Conservation (phyloP, 2,113 vertebrate species). For the Strigops habroptila region DNA sequence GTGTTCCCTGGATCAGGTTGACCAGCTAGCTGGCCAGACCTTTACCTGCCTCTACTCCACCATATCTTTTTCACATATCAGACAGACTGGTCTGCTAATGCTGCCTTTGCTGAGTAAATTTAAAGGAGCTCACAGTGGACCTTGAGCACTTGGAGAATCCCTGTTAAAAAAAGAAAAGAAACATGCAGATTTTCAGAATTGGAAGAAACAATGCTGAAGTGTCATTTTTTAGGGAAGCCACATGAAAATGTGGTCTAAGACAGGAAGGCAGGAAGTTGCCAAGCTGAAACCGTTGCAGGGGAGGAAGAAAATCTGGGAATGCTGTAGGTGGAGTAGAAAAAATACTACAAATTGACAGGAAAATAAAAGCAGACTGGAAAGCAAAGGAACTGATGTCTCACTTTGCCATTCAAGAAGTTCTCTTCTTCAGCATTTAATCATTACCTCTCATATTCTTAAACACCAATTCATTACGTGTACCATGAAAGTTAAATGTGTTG, state of each 20-base stretch:
- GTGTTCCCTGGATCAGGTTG: neutral
- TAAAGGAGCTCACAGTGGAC: neutral
- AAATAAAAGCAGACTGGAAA: neutral
- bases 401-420: neutral
- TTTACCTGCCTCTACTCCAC: neutral
- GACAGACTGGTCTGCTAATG: neutral
- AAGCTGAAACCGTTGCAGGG: neutral
- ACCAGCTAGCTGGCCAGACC: neutral
- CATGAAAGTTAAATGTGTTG: neutral
- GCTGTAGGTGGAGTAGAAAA: neutral
- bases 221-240: neutral
- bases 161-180: neutral
- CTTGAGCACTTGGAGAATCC: neutral
- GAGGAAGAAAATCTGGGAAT: neutral
- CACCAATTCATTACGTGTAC: neutral
- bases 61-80: neutral
- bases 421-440: neutral
- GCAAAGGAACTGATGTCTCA: neutral
- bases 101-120: neutral
- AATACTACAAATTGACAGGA: neutral
- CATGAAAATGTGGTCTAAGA: neutral
- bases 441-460: neutral
- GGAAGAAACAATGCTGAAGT: neutral
- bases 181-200: accelerated
- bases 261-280: neutral